Evolutionary conservation across 2,113 vertebrate genomes (phyloP).

Genomic region (Chloropsis hardwickii): DNA sequence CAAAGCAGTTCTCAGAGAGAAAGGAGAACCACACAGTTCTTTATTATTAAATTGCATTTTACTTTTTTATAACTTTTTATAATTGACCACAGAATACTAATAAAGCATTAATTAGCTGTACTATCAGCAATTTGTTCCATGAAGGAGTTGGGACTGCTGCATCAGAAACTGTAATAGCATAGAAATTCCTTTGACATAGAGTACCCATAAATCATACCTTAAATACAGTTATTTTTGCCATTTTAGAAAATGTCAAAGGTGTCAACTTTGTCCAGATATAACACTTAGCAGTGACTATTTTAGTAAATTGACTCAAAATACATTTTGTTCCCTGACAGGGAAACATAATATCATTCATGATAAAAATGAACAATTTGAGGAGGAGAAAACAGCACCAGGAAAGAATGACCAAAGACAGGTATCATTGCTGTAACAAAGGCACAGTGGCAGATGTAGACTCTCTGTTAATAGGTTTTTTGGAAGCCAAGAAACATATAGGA

Average conservation of each 20-base stretch:
- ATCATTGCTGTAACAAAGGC: neutral
- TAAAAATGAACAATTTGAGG: slow-evolving; percentile 64
- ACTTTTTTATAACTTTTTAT: slow-evolving; percentile 42
- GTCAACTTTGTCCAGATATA: slow-evolving; percentile 74
- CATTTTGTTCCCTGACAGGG: slow-evolving; percentile 66
- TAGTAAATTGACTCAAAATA: slow-evolving; percentile 71
- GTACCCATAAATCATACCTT: slow-evolving; percentile 77
- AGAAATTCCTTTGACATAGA: slow-evolving; percentile 49
- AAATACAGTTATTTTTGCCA: slow-evolving; percentile 75
- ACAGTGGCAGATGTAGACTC: neutral
- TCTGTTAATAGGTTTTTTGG: neutral
- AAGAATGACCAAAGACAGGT: neutral
- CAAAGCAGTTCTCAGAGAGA: slow-evolving; percentile 22
- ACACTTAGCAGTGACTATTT: slow-evolving; percentile 72
- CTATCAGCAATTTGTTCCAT: slow-evolving; percentile 34
- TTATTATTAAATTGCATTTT: neutral
- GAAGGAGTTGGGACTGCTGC: slow-evolving; percentile 8
- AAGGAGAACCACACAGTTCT: neutral
- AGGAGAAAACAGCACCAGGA: slow-evolving; percentile 29
- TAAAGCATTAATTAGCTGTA: slow-evolving; percentile 55
- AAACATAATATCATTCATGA: slow-evolving; percentile 63
- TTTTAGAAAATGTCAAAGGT: slow-evolving; percentile 81
- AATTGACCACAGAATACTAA: slow-evolving; percentile 55
- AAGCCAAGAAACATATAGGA: neutral
- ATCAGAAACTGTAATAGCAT: slow-evolving; percentile 43